Percentiles rank a stretch among this genome's conserved stretches.
phyloP scores from a whole-genome alignment of 2,113 vertebrate genomes.

The human region DNA sequence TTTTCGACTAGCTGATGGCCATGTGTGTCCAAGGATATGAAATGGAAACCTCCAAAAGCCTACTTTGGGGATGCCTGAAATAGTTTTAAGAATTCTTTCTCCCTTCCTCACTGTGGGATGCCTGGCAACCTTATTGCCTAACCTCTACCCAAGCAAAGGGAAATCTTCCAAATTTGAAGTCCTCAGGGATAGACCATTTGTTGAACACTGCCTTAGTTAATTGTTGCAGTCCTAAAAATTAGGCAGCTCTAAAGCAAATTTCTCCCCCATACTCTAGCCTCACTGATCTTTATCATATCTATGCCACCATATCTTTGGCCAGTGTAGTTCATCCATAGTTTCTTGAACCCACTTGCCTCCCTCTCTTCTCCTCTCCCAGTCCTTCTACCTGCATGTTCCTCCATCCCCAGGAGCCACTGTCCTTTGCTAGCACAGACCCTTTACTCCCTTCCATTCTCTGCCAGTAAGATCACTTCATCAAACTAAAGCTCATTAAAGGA shows the following conservation, averaged over 20 bases:
- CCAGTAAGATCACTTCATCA: constrained; percentile 85
- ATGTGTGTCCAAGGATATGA: background rate
- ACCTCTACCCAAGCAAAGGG: background rate
- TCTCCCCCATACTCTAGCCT: background rate
- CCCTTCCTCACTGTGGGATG: background rate
- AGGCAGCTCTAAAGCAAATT: background rate
- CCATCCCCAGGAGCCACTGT: constrained; percentile 25
- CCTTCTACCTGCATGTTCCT: background rate
- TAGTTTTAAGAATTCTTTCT: background rate
- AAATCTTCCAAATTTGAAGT: background rate
- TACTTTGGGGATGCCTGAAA: background rate
- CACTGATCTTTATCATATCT: background rate
- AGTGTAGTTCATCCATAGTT: background rate
- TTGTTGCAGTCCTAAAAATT: background rate
- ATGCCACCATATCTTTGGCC: background rate
- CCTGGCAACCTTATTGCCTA: background rate
- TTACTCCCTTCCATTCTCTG: constrained; percentile 73
- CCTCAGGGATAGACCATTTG: background rate
- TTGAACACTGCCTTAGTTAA: background rate
- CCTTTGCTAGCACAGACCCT: constrained; percentile 49
- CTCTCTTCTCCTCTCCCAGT: background rate
- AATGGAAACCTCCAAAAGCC: background rate
- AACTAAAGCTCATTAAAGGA: constrained; percentile 87
- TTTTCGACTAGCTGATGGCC: background rate
- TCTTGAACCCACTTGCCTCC: background rate